Evolutionary conservation across 1,140 invertebrate species (phyloP).

Genomic region (Odontomachus brunneus): DNA sequence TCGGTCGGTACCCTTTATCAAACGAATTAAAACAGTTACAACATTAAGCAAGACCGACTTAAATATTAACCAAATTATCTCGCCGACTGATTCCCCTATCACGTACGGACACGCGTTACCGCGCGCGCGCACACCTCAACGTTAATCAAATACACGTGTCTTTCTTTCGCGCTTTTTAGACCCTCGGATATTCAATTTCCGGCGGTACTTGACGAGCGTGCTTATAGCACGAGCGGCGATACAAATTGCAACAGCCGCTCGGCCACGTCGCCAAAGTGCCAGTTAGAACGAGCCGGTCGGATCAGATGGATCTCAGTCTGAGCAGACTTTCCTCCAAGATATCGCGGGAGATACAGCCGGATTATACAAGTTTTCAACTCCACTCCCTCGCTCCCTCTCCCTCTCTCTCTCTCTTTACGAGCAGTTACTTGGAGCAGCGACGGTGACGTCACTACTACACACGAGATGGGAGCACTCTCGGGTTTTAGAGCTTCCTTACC

Average conservation of each 20-base stretch:
- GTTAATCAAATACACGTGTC: slow-evolving; percentile 8
- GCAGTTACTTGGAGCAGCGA: slow-evolving; percentile 16
- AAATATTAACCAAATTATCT: neutral
- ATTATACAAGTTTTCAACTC: slow-evolving; percentile 67
- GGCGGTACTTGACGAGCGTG: neutral
- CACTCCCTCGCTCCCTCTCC: slow-evolving; percentile 25
- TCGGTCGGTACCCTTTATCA: neutral
- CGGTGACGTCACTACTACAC: neutral
- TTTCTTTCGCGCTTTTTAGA: neutral
- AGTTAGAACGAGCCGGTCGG: slow-evolving; percentile 36
- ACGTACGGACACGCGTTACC: neutral
- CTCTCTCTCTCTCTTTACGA: slow-evolving; percentile 50
- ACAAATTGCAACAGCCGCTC: slow-evolving; percentile 39
- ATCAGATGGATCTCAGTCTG: slow-evolving; percentile 42
- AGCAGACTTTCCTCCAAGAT: slow-evolving; percentile 25
- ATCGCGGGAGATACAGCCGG: slow-evolving; percentile 43
- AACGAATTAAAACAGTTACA: neutral
- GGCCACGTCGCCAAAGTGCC: slow-evolving; percentile 28
- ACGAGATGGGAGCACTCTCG: slow-evolving; percentile 18
- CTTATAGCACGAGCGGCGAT: slow-evolving; percentile 20
- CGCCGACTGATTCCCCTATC: neutral
- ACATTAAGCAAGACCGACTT: neutral
- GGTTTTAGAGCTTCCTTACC: slow-evolving; percentile 30
- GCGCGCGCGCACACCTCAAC: neutral
- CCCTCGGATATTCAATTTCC: slow-evolving; percentile 34